Conservation (phyloP, 2,113 vertebrate genomes). For the zebrafish (Danio rerio) region DNA sequence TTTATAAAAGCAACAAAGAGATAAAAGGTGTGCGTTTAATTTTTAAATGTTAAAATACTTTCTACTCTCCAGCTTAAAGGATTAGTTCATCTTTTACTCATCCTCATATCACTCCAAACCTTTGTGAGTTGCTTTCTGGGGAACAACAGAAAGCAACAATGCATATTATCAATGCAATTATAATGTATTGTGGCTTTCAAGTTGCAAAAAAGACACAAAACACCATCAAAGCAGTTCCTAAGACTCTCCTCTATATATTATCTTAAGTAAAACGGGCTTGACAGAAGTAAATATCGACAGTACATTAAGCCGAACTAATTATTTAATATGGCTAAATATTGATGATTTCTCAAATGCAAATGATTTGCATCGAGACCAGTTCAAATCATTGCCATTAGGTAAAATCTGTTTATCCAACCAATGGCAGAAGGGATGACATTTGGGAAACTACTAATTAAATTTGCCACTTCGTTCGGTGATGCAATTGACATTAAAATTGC, state of each 20-base stretch:
- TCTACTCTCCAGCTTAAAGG: background rate
- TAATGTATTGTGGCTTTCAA: background rate
- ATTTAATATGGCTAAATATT: background rate
- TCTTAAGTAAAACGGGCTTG: background rate
- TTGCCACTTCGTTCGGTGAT: background rate
- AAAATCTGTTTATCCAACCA: background rate
- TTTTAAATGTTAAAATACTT: conserved; percentile 3
- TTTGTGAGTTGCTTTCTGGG: conserved; percentile 5
- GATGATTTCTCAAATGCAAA: background rate
- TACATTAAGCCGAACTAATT: background rate
- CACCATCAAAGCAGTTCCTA: background rate
- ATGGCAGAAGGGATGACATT: background rate
- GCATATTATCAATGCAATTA: background rate
- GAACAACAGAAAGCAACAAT: background rate
- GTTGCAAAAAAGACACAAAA: background rate
- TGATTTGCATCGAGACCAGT: background rate
- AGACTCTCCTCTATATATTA: background rate
- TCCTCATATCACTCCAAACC: conserved; percentile 16
- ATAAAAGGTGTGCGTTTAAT: background rate
- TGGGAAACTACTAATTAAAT: background rate
- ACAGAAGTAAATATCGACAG: background rate
- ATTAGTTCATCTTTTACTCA: conserved; percentile 22
- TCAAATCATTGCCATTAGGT: background rate
- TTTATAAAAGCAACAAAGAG: conserved; percentile 8
- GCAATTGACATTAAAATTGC: background rate